Evolutionary conservation across 2,888 invertebrate species (phyloP), one percentile per base, ranked within the genome.

Genomic region (Kryphioiulus occultus): DNA sequence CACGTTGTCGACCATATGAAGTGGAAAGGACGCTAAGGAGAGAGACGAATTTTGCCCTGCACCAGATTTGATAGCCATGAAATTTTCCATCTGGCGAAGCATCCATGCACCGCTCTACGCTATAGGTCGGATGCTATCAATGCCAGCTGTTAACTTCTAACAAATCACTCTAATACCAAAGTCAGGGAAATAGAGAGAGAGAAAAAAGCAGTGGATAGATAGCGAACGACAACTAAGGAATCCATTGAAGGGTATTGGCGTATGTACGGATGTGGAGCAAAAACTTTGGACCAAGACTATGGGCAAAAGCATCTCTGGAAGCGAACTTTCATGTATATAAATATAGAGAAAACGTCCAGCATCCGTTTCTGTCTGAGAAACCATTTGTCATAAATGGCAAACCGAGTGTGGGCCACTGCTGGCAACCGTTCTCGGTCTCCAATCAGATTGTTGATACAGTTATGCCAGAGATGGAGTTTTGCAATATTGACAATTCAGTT

Each of bases 91-190:
- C 59, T 86, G 86, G 86, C 53, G 47, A 53, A 86, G 86, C 44
- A 59, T 86, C 59, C 59, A 35, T 86, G 78, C 26, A 78, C 78
- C 30, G 78, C 78, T 78, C 78, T 53, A 10, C 19, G 32, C 53
- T 47, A 44, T 39, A 35, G 32, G 10, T 53, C 47, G 86, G 86
- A 59, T 86, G 86, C 86, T 86, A 86, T 86, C 86, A 86, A 53
- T 44, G 86, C 86, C 86, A 86, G 86, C 86, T 86, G 86, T 59
- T 86, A 86, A 86, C 86, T 59, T 86, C 22, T 86, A 86, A 86
- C 86, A 86, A 86, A 86, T 86, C 86, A 86, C 86, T 53, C 59
- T 86, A 86, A 44, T 59, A 86, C 85, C 86, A 53, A 30, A 86
- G 47, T 86, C 86, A 86, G 44, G 44, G 47, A 86, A 86, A 86